These are phyloP conservation scores for Kobus ellipsiprymnus DNA, from an alignment of 2,113 vertebrate genomes.

Conservation along the genomic window DNA sequence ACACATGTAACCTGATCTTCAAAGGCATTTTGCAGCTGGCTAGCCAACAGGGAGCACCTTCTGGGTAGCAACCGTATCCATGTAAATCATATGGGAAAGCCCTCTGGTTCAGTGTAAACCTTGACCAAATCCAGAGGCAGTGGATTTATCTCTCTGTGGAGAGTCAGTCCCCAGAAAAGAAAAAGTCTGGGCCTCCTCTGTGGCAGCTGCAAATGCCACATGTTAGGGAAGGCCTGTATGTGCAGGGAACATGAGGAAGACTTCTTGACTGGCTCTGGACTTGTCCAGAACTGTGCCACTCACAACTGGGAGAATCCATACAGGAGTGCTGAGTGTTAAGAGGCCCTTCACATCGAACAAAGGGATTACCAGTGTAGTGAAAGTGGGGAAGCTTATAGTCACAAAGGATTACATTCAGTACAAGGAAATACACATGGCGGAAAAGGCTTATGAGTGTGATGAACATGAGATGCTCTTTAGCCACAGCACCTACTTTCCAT, in stretches of 20 bases:
- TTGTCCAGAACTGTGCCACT: neutral
- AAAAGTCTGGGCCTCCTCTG: neutral
- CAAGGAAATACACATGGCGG: neutral
- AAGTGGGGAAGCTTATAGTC: neutral
- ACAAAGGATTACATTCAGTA: neutral
- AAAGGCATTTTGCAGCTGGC: neutral
- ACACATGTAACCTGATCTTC: neutral
- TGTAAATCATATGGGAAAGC: neutral
- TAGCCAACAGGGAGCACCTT: neutral
- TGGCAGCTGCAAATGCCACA: neutral
- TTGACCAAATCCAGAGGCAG: neutral
- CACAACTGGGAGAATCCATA: neutral
- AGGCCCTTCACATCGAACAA: neutral
- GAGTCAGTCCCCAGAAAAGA: neutral
- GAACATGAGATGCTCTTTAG: neutral
- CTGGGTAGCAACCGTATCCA: neutral
- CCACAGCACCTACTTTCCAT: neutral
- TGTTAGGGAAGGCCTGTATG: neutral
- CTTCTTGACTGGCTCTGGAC: neutral
- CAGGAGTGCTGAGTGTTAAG: no score
- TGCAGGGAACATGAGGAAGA: neutral
- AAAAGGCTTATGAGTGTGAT: neutral
- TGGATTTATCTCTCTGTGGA: neutral
- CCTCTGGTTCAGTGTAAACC: neutral
- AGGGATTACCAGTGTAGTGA: neutral